These are phyloP conservation scores for honey bee (Apis mellifera) DNA, from an alignment of 1,140 invertebrate species.

Conservation along the genomic window Amel_HAv3.1 CM009942.2:7818001-7818500, in stretches of 20 bases:
- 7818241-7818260: no score
- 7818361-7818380: not conserved
- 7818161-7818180: not conserved
- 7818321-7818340: no score
- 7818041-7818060: not conserved
- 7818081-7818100: not conserved
- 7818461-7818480: slow-evolving; percentile 37
- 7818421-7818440: not conserved
- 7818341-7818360: no score
- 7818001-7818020: slow-evolving; percentile 12
- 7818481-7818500: slow-evolving; percentile 44
- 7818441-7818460: slow-evolving; percentile 5
- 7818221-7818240: no score
- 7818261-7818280: no score
- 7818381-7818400: not conserved
- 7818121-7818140: not conserved
- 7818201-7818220: no score
- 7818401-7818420: not conserved
- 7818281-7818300: no score
- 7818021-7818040: slow-evolving; percentile 12
- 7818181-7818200: not conserved
- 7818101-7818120: not conserved
- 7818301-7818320: no score
- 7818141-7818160: not conserved
- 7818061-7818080: not conserved